Evolutionary conservation across 2,797 vertebrate genomes (phyloP).

Genomic region (Capromys pilorides): DNA sequence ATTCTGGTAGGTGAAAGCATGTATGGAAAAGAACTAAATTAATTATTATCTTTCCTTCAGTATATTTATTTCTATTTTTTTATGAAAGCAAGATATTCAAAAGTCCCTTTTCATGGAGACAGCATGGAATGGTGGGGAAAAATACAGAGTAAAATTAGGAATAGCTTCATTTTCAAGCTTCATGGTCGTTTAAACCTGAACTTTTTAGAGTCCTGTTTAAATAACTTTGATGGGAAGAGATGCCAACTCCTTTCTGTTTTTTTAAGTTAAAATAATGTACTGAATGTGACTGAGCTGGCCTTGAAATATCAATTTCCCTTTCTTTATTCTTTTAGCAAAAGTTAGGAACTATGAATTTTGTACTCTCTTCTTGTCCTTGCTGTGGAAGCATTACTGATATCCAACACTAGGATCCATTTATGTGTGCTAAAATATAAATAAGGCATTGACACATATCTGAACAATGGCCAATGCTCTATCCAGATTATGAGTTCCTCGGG

Average conservation of each 20-base stretch:
- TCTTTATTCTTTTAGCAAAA: not conserved
- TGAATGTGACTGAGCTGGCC: not conserved
- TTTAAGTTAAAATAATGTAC: not conserved
- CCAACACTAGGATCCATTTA: not conserved
- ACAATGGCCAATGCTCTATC: not conserved
- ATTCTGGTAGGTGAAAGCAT: not conserved
- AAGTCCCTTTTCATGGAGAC: not conserved
- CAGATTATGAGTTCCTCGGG: not conserved
- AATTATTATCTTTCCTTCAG: not conserved
- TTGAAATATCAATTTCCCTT: conserved; percentile 36
- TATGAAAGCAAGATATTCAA: not conserved
- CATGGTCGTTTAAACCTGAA: not conserved
- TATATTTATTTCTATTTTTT: not conserved
- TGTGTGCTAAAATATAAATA: not conserved
- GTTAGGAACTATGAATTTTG: conserved; percentile 22
- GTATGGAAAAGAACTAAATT: not conserved
- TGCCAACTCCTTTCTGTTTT: not conserved
- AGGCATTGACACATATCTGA: not conserved
- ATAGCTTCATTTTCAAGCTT: not conserved
- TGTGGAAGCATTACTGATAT: not conserved
- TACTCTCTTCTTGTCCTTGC: conserved; percentile 22
- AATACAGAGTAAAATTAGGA: not conserved
- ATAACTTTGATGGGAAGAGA: not conserved
- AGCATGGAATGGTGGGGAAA: not conserved
- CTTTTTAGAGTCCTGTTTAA: conserved; percentile 14